A percentile compares a stretch with the other conserved stretches of the same genome.
These are phyloP conservation scores for Triops cancriformis DNA, from an alignment of 1,140 invertebrate genomes.

Conservation along the genomic window DNA sequence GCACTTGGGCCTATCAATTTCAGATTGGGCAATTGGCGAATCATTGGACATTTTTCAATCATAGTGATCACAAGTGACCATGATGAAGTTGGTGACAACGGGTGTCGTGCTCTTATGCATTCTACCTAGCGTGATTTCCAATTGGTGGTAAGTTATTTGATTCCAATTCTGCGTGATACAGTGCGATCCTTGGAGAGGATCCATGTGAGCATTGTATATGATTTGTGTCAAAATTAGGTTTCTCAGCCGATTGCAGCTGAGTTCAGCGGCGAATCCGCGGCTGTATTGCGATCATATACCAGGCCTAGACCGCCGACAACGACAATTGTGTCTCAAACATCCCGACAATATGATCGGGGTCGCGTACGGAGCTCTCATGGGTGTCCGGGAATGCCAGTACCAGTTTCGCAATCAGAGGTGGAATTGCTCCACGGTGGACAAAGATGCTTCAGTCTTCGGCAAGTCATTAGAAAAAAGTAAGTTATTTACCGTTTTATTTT, in stretches of 20 bases:
- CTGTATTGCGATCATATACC: slow-evolving; percentile 42
- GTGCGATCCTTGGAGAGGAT: too few species aligned
- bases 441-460: slow-evolving; percentile 61
- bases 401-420: slow-evolving; percentile 72
- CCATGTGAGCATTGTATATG: too few species aligned
- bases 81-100: background rate
- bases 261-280: slow-evolving; percentile 35
- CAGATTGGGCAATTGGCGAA: background rate
- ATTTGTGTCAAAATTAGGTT: slow-evolving; percentile 28
- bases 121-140: background rate
- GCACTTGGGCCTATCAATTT: background rate
- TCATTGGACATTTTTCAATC: too few species aligned
- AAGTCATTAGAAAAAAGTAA: slow-evolving; percentile 46
- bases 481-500: slow-evolving; percentile 27
- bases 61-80: background rate
- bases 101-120: background rate
- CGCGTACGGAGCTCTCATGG: slow-evolving; percentile 68
- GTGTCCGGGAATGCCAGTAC: slow-evolving; percentile 59
- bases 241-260: slow-evolving; percentile 31
- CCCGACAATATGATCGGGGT: slow-evolving; percentile 81
- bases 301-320: slow-evolving; percentile 39
- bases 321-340: slow-evolving; percentile 37
- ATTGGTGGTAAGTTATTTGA: background rate
- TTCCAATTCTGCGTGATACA: background rate
- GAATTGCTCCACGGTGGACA: slow-evolving; percentile 77